phyloP scores from a whole-genome alignment of 2,113 vertebrate species.

The Hemiprocne comata region DNA sequence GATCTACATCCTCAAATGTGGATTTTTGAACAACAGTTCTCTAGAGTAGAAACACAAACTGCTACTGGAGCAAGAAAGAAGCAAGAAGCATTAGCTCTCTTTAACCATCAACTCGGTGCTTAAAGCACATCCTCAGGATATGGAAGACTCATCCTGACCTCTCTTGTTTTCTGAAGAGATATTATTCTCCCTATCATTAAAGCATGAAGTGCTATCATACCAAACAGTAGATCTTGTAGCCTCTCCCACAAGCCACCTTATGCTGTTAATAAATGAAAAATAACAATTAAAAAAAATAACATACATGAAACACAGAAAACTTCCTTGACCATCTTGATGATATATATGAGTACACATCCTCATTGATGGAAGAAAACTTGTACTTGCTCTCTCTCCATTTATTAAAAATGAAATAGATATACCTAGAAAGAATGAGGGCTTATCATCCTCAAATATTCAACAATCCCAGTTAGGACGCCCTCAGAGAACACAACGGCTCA shows the following conservation, averaged over 20 bases:
- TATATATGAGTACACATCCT: neutral
- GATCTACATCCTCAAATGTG: neutral
- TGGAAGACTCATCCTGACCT: neutral
- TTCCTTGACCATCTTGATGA: neutral
- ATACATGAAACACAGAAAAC: neutral
- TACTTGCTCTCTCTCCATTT: neutral
- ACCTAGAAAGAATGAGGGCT: neutral
- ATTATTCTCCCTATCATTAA: neutral
- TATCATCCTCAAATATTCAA: neutral
- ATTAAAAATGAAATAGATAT: neutral
- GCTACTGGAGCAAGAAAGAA: too few species aligned
- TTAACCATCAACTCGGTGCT: neutral
- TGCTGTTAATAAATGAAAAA: neutral
- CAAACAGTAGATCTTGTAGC: neutral
- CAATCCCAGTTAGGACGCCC: neutral
- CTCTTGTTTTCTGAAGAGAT: neutral
- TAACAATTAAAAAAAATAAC: too few species aligned
- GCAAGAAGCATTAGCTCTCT: neutral
- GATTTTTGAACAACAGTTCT: neutral
- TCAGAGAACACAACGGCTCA: neutral
- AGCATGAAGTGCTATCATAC: neutral
- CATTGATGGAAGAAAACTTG: neutral
- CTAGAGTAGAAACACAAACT: neutral
- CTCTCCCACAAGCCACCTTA: neutral
- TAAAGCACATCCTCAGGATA: neutral